These are phyloP conservation scores for Ditylenchus dipsaci DNA, from an alignment of 1,140 invertebrate genomes.

Conservation along the genomic window DNA sequence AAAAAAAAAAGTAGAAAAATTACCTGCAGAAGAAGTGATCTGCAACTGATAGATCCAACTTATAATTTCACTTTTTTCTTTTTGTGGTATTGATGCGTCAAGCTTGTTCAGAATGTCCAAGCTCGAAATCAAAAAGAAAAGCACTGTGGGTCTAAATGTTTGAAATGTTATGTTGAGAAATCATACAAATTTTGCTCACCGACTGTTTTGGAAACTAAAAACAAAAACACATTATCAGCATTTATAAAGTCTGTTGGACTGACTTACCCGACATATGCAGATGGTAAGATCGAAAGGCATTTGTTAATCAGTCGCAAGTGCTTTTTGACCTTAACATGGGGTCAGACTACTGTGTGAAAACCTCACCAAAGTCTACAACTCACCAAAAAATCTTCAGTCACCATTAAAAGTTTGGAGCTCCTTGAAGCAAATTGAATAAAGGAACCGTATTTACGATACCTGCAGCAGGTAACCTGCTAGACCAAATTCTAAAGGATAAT, in stretches of 20 bases:
- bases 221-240: no score
- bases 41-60: conserved; percentile 36
- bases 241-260: no score
- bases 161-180: not conserved
- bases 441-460: no score
- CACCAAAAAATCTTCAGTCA: conserved; percentile 1
- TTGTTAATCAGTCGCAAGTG: conserved; percentile 30
- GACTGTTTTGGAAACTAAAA: conserved; percentile 22
- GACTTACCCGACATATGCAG: conserved; percentile 23
- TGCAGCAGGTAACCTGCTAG: no score
- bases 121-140: conserved; percentile 37
- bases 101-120: conserved; percentile 29
- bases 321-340: conserved; percentile 6
- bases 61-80: conserved; percentile 32
- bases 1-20: not conserved
- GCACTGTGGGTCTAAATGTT: conserved; percentile 29
- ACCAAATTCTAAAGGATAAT: no score
- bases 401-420: not conserved
- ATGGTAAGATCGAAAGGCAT: conserved; percentile 27
- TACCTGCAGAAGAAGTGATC: conserved; percentile 24
- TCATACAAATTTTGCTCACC: conserved; percentile 15
- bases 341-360: no score
- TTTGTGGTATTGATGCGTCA: conserved; percentile 13
- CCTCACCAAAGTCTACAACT: no score
- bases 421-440: no score